Conservation (phyloP, 2,797 vertebrate species). For the Gymnoscopelus braueri region DNA sequence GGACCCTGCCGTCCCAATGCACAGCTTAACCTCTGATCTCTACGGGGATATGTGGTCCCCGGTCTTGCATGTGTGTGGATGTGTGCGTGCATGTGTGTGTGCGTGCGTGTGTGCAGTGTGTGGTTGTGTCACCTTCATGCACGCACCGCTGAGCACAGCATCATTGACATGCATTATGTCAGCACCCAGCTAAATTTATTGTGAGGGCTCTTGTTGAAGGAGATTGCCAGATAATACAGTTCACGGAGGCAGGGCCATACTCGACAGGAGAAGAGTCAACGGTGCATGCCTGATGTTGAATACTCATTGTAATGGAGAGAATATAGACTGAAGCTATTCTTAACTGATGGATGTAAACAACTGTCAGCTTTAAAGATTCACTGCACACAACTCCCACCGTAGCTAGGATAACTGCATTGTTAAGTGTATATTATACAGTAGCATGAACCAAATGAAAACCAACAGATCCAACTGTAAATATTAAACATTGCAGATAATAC, state of each 20-base stretch:
- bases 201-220: background rate
- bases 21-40: constrained; percentile 5
- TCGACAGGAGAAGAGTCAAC: constrained; percentile 33
- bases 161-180: background rate
- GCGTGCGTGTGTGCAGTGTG: background rate
- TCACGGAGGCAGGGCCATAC: constrained; percentile 27
- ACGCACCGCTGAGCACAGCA: constrained; percentile 4
- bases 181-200: background rate
- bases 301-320: constrained; percentile 35
- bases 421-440: constrained; percentile 40
- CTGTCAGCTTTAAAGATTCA: constrained; percentile 22
- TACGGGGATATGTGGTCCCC: background rate
- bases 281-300: constrained; percentile 32
- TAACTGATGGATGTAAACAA: constrained; percentile 43
- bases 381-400: constrained; percentile 9
- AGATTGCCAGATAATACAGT: constrained; percentile 16
- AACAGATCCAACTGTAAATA: constrained; percentile 58
- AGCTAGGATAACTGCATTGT: constrained; percentile 37
- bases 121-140: background rate
- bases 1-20: constrained; percentile 8
- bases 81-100: background rate
- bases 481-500: constrained; percentile 59
- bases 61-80: background rate
- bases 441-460: constrained; percentile 46
- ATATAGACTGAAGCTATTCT: constrained; percentile 27